These are phyloP conservation scores for Nephrotoma appendiculata DNA, from an alignment of 2,888 invertebrate genomes.

Conservation along the genomic window DNA sequence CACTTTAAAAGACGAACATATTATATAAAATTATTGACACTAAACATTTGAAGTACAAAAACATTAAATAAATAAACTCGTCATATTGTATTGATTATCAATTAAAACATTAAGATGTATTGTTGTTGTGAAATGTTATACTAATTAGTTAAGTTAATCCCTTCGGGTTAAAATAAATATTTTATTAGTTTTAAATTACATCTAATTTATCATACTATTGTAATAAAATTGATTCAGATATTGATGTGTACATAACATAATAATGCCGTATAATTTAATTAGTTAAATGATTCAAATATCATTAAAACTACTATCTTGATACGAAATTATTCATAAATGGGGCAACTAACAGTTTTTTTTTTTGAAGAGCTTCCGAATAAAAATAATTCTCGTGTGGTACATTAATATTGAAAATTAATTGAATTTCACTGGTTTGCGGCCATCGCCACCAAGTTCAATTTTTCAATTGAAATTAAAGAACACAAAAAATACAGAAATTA, in stretches of 20 bases:
- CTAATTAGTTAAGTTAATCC: not conserved
- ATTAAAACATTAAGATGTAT: not conserved
- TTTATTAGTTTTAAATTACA: not conserved
- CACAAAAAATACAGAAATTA: not conserved
- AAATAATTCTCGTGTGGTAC: not conserved
- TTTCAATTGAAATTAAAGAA: not conserved
- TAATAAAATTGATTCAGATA: no score
- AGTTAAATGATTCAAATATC: not conserved
- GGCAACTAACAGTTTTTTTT: not conserved
- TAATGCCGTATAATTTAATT: not conserved
- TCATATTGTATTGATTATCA: not conserved
- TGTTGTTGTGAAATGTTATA: not conserved
- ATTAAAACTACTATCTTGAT: not conserved
- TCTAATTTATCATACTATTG: not conserved
- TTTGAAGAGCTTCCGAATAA: not conserved
- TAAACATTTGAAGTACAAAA: no score
- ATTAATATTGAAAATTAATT: not conserved
- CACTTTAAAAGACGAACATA: not conserved
- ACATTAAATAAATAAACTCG: not conserved
- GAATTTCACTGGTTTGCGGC: not conserved
- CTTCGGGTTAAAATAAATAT: not conserved
- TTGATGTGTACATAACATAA: not conserved
- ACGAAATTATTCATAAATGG: not conserved
- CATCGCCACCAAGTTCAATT: not conserved
- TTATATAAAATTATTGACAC: not conserved